Conservation (phyloP, 2,888 invertebrate genomes). For the Synanthedon formicaeformis region DNA sequence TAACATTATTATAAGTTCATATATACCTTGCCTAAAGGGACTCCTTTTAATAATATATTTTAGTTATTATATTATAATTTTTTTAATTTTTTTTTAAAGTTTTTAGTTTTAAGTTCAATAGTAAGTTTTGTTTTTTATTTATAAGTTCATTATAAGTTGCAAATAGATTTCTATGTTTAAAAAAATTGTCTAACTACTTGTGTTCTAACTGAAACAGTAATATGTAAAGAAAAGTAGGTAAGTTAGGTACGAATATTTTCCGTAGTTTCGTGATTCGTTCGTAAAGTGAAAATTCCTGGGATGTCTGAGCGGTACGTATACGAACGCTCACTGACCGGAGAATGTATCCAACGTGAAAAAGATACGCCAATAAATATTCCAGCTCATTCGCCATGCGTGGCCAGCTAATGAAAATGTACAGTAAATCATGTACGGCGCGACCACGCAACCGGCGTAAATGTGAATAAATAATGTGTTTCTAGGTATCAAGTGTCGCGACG, state of each 20-base stretch:
- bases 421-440: neutral
- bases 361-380: slow-evolving; percentile 33
- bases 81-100: too few species aligned
- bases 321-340: slow-evolving; percentile 26
- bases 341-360: slow-evolving; percentile 21
- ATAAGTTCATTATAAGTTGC: too few species aligned
- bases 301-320: slow-evolving; percentile 19
- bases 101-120: too few species aligned
- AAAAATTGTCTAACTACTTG: neutral
- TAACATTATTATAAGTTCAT: too few species aligned
- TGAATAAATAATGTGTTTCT: slow-evolving; percentile 1
- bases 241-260: neutral
- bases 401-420: slow-evolving; percentile 7
- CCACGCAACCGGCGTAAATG: neutral
- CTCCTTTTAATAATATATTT: too few species aligned
- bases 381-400: slow-evolving; percentile 6
- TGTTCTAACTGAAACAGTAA: neutral
- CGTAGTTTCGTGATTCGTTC: slow-evolving; percentile 26
- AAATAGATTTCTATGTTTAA: too few species aligned
- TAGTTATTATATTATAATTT: too few species aligned
- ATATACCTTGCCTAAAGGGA: too few species aligned
- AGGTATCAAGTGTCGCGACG: slow-evolving; percentile 2
- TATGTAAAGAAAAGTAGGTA: neutral
- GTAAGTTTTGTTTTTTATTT: too few species aligned
- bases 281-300: slow-evolving; percentile 47